These are phyloP conservation scores for Brachyistius frenatus DNA, from an alignment of 2,113 vertebrate species.

Conservation along the genomic window DNA sequence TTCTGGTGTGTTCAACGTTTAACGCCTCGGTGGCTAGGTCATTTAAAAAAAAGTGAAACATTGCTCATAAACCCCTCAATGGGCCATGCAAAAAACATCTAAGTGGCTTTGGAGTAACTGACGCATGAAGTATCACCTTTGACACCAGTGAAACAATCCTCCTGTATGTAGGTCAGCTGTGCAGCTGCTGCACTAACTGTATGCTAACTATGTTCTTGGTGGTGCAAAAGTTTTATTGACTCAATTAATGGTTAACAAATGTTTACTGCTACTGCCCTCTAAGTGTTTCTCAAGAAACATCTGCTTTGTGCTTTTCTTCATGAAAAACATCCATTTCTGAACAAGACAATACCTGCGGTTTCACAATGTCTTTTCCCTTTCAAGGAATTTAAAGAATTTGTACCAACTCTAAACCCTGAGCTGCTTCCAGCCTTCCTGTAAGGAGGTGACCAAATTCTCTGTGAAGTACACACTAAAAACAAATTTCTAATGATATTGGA, in stretches of 20 bases:
- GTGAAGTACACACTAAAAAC: neutral
- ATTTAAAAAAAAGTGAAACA: conserved; percentile 48
- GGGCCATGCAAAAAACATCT: conserved; percentile 14
- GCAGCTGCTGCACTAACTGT: neutral
- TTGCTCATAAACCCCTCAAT: conserved; percentile 47
- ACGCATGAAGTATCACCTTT: neutral
- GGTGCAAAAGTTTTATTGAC: neutral
- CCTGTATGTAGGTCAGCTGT: neutral
- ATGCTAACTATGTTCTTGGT: neutral
- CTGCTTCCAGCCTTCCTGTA: neutral
- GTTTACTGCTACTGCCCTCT: too few relatives aligned
- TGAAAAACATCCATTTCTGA: too few relatives aligned
- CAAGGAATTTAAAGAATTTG: neutral
- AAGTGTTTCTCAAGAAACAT: too few relatives aligned
- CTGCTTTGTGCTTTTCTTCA: too few relatives aligned
- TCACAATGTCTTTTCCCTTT: neutral
- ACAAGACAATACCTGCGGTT: too few relatives aligned
- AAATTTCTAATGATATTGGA: too few relatives aligned
- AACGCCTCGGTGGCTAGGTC: conserved; percentile 24
- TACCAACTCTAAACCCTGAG: too few relatives aligned
- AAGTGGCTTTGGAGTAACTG: neutral
- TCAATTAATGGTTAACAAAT: too few relatives aligned
- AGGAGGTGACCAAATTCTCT: neutral
- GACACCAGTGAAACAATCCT: conserved; percentile 1
- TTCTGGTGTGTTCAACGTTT: conserved; percentile 19